Evolutionary conservation across 2,888 invertebrate genomes (phyloP), one percentile per base, ranked within the genome.

Genomic region (Tachina grossa): DNA sequence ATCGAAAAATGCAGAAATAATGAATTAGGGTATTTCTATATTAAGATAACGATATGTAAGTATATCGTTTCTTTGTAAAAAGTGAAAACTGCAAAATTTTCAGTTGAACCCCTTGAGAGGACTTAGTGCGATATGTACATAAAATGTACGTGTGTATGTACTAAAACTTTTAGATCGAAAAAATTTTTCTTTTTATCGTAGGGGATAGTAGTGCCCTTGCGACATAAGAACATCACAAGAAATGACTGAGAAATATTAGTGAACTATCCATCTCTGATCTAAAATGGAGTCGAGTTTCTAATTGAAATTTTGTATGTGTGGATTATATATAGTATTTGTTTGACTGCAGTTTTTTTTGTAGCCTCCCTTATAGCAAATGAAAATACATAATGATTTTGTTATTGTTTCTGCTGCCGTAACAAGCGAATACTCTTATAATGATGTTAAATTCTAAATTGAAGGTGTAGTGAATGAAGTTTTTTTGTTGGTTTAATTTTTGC

Each of bases 281-380:
- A 13, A 63, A n/a, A n/a, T 45, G 16, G 74, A 74, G 45, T 65
- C 53, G 31, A 55, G 57, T 68, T 75, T 45, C 6, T 41, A 59
- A 13, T 22, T 14, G 53, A 45, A 19, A 66, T 16, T 61, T 65
- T 51, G 39, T 43, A 51, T 63, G 13, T 43, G 39, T 2, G 13
- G 13, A 59, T 13, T 39, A 43, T 45, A 59, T 22, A 31, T 31
- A 72, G 47, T 53, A 69, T 47, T 49, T 43, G 39, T 53, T 41
- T 76, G 13, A 43, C 31, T 31, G 3, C 6, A 31, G 31, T 31
- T 31, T 31, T 76, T 65, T 51, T 41, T 76, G 69, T 66, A 79
- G 75, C 85, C 75, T 85, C 85, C 85, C 83, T 80, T 85, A 83
- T 72, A n/a, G n/a, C n/a, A 79, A 79, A 66, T 22, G 49, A 63